These are phyloP conservation scores for Stegostoma tigrinum DNA, from an alignment of 2,113 vertebrate species.

Conservation along the genomic window DNA sequence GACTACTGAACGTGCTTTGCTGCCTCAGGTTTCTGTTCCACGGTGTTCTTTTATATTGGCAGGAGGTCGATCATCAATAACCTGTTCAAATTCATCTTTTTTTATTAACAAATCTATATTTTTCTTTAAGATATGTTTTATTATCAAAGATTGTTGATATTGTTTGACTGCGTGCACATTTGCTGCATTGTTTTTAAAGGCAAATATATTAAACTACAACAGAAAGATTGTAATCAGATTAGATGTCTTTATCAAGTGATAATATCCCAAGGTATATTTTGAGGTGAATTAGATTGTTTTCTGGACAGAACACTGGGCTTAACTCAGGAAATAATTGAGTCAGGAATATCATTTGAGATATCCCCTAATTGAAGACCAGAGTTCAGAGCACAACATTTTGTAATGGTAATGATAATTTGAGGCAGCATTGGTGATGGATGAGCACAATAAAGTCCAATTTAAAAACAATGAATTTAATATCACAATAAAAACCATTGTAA, in stretches of 20 bases:
- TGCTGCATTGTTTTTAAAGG: conserved; percentile 9
- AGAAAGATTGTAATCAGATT: conserved; percentile 2
- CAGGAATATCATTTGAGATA: conserved; percentile 3
- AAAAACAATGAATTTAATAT: conserved; percentile 34
- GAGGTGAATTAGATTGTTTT: background rate
- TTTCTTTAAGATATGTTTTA: background rate
- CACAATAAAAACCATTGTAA: conserved; percentile 4
- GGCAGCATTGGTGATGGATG: conserved; percentile 38
- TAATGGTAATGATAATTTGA: conserved; percentile 32
- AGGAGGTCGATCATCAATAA: background rate
- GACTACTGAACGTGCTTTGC: background rate
- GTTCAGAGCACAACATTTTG: background rate
- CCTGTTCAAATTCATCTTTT: background rate
- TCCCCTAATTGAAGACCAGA: background rate
- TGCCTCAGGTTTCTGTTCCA: background rate
- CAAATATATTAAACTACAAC: background rate
- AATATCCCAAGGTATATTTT: conserved; percentile 23
- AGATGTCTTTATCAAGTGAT: background rate
- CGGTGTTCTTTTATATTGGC: background rate
- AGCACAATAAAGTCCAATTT: conserved; percentile 32
- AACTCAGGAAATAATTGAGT: conserved; percentile 18
- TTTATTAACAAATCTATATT: background rate
- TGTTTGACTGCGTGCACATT: background rate
- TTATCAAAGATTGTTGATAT: too few relatives aligned
- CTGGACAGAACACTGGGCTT: background rate